Percentiles rank a stretch among this genome's conserved stretches.
These are phyloP conservation scores for Chrysaora quinquecirrha DNA, from an alignment of 30 jellyfish, hydroid and myxozoan genomes.

Conservation along the genomic window DNA sequence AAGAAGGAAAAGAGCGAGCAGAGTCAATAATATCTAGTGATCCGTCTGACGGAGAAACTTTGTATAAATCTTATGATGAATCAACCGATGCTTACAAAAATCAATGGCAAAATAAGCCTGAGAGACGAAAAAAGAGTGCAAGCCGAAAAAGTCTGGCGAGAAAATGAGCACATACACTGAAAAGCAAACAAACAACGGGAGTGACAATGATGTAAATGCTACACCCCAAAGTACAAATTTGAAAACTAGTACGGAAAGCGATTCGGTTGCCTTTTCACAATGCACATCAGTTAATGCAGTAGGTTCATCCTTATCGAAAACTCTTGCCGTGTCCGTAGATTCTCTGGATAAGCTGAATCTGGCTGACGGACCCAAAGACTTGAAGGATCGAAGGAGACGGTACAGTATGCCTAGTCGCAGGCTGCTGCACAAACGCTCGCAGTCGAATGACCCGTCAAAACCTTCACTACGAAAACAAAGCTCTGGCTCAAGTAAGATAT, in stretches of 20 bases:
- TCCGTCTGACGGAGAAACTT: background rate
- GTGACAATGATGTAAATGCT: no score
- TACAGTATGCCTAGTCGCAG: conserved; percentile 60
- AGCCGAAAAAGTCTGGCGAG: no score
- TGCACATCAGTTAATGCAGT: no score
- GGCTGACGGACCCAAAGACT: conserved; percentile 12
- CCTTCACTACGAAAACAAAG: conserved; percentile 56
- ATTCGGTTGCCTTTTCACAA: no score
- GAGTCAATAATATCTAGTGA: no score
- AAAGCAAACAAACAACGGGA: no score
- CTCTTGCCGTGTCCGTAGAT: conserved; percentile 57
- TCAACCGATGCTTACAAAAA: background rate
- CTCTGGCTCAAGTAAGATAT: conserved; percentile 34
- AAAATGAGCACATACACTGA: no score
- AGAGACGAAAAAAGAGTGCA: no score
- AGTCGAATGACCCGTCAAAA: conserved; percentile 17
- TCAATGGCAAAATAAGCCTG: no score
- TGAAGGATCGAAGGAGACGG: conserved; percentile 20
- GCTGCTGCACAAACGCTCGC: conserved; percentile 43
- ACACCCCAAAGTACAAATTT: no score
- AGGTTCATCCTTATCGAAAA: conserved; percentile 5
- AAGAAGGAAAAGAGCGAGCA: no score
- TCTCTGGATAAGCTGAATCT: conserved; percentile 52
- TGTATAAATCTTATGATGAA: background rate
- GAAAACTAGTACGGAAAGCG: no score